Evolutionary conservation across 2,113 vertebrate species (phyloP).

Genomic region (Fregetta grallaria): DNA sequence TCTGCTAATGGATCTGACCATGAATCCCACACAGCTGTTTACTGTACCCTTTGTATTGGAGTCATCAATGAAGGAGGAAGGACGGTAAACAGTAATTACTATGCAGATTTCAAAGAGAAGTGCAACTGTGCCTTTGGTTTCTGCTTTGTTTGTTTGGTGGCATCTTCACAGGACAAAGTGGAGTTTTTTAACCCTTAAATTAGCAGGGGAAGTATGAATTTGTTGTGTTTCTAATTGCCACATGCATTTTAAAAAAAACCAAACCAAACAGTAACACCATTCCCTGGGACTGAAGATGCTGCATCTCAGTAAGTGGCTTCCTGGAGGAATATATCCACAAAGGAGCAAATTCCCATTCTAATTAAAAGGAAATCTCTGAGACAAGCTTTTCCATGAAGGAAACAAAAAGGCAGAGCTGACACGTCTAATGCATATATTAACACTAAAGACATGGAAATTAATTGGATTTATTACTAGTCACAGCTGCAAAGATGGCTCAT

Average conservation of each 20-base stretch:
- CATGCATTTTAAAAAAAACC: background rate
- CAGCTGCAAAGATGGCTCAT: slow-evolving; percentile 44
- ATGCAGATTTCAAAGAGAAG: slow-evolving; percentile 73
- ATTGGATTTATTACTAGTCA: slow-evolving; percentile 64
- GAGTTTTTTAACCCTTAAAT: slow-evolving; percentile 53
- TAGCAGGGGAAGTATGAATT: slow-evolving; percentile 68
- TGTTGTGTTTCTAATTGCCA: slow-evolving; percentile 29
- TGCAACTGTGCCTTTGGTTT: slow-evolving; percentile 43
- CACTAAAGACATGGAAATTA: slow-evolving; percentile 67
- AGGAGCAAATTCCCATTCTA: slow-evolving; percentile 55
- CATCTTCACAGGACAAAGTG: slow-evolving; percentile 35
- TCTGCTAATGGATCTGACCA: slow-evolving; percentile 17
- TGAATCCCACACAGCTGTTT: slow-evolving; percentile 8
- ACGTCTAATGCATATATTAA: slow-evolving; percentile 60
- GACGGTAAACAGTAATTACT: slow-evolving; percentile 59
- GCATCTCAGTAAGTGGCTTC: slow-evolving; percentile 34
- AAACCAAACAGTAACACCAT: background rate
- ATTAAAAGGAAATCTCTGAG: slow-evolving; percentile 70
- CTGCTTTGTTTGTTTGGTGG: slow-evolving; percentile 71
- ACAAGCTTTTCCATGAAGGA: slow-evolving; percentile 28
- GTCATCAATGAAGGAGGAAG: background rate
- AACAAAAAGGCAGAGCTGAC: slow-evolving; percentile 18
- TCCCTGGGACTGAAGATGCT: slow-evolving; percentile 21
- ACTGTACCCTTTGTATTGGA: slow-evolving; percentile 46
- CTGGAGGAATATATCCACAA: slow-evolving; percentile 55